Percentiles rank a stretch among this genome's conserved stretches.
Evolutionary conservation across 2,888 invertebrate genomes (phyloP).

Genomic region (Gryllus longicercus): DNA sequence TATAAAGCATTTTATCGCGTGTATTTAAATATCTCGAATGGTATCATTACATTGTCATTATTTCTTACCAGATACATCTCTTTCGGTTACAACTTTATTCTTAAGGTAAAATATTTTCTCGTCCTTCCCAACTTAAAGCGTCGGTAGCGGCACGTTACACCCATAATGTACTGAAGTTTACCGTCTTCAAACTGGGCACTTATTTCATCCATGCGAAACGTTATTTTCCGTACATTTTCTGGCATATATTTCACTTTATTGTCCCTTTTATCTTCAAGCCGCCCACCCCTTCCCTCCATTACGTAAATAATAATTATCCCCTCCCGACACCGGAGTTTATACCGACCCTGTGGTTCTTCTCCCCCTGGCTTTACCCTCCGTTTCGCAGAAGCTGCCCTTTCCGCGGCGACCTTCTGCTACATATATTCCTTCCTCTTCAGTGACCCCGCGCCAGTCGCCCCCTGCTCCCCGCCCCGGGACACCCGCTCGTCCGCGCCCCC

Average conservation of each 20-base stretch:
- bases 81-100: no score
- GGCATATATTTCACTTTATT: constrained; percentile 17
- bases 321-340: neutral
- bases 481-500: neutral
- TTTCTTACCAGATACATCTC: no score
- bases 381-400: neutral
- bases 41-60: no score
- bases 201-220: no score
- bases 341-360: constrained; percentile 11
- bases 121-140: no score
- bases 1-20: no score
- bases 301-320: constrained; percentile 9
- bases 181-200: no score
- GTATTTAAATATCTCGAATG: no score
- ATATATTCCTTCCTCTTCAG: constrained; percentile 6
- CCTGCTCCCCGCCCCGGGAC: neutral
- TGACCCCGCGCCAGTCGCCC: neutral
- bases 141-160: no score
- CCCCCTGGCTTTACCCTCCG: constrained; percentile 1
- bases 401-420: constrained; percentile 7
- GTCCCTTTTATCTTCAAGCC: neutral
- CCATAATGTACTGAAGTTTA: no score
- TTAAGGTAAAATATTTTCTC: no score
- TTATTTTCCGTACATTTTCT: neutral
- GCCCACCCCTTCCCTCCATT: neutral